Percentiles rank a stretch among this genome's conserved stretches.
phyloP scores from a whole-genome alignment of 2,797 vertebrate genomes.

The Spinibarbus caldwelli region DNA sequence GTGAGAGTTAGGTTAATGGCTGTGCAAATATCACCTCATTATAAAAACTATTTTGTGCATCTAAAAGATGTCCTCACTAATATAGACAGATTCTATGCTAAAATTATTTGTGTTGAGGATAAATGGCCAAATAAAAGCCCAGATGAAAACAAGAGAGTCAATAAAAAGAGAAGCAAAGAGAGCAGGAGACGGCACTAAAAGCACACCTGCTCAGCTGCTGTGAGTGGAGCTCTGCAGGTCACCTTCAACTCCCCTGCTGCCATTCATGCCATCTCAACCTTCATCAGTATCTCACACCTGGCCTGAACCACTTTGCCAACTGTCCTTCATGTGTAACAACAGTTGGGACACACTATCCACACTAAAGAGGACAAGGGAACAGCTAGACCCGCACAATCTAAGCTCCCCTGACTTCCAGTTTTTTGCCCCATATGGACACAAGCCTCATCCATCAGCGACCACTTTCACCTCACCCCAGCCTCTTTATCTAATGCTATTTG shows the following conservation, averaged over 20 bases:
- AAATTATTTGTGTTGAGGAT: background rate
- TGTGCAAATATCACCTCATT: background rate
- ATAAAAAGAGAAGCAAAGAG: background rate
- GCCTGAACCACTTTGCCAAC: background rate
- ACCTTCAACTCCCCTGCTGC: slow-evolving; percentile 10
- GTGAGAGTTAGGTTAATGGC: background rate
- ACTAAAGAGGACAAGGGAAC: background rate
- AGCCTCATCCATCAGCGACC: background rate
- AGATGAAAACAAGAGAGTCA: background rate
- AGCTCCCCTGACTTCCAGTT: background rate
- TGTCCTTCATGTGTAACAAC: background rate
- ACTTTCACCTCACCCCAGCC: background rate
- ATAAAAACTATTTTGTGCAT: background rate
- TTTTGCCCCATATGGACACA: background rate
- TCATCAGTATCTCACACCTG: slow-evolving; percentile 10
- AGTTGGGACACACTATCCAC: background rate
- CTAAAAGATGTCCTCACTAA: background rate
- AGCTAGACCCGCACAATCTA: background rate
- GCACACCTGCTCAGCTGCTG: background rate
- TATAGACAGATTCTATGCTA: background rate
- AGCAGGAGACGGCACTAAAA: background rate
- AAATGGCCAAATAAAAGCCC: background rate
- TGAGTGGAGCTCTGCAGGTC: background rate
- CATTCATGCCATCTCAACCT: background rate
- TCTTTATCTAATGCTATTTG: too few relatives aligned